Percentiles rank a stretch among this genome's conserved stretches.
Evolutionary conservation across 2,888 invertebrate genomes (phyloP).

Genomic region (Augiades crinisus): DNA sequence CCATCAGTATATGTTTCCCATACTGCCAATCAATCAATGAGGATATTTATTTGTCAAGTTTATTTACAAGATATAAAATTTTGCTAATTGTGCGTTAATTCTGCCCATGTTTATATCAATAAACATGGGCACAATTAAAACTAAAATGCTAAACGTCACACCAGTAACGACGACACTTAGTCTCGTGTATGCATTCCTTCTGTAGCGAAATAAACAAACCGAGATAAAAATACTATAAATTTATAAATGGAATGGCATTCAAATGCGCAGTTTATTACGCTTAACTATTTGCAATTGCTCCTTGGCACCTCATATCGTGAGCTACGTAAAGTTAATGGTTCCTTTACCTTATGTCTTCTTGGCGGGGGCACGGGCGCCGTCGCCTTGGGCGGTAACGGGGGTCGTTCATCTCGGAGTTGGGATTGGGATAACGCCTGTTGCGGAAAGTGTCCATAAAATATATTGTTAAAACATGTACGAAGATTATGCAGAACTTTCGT

Average conservation of each 20-base stretch:
- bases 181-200: neutral
- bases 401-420: conserved; percentile 66
- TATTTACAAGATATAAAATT: too few relatives aligned
- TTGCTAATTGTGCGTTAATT: too few relatives aligned
- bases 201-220: neutral
- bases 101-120: too few relatives aligned
- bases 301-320: neutral
- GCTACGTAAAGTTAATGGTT: neutral
- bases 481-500: conserved; percentile 4
- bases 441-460: neutral
- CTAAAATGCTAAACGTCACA: too few relatives aligned
- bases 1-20: too few relatives aligned
- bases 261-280: conserved; percentile 7
- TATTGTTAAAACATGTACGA: neutral
- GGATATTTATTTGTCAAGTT: too few relatives aligned
- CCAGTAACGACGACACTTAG: too few relatives aligned
- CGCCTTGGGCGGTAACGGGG: conserved; percentile 72
- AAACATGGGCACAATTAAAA: too few relatives aligned
- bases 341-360: conserved; percentile 68
- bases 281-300: neutral
- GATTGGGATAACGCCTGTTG: conserved; percentile 58
- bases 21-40: too few relatives aligned
- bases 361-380: conserved; percentile 74
- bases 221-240: neutral
- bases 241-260: conserved; percentile 5